phyloP scores from a whole-genome alignment of 2,113 vertebrate genomes.

The Mungos mungo region DNA sequence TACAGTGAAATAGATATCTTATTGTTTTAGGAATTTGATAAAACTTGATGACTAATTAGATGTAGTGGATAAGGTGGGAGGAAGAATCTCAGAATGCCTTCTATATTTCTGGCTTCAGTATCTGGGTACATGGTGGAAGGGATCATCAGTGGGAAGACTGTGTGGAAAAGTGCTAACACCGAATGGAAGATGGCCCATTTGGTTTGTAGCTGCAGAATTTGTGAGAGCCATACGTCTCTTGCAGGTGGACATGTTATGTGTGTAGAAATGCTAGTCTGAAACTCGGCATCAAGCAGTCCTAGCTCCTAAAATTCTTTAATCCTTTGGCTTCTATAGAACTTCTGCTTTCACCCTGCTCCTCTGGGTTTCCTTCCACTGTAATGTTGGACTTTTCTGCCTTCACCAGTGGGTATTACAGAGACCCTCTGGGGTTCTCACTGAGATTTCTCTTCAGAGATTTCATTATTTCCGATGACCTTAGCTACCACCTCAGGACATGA shows the following conservation, averaged over 20 bases:
- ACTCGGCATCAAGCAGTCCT: background rate
- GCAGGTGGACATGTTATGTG: background rate
- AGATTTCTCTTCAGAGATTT: background rate
- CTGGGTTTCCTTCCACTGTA: background rate
- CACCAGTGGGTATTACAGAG: too few relatives aligned
- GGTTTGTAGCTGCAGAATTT: background rate
- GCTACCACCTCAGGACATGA: background rate
- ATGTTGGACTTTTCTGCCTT: background rate
- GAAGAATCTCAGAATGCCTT: background rate
- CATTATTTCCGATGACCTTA: background rate
- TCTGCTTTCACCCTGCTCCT: too few relatives aligned
- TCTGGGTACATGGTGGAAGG: background rate
- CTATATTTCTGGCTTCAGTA: background rate
- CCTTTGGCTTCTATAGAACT: background rate
- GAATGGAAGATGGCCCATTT: background rate
- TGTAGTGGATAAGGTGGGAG: background rate
- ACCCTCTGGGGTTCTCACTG: background rate
- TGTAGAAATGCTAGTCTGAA: background rate
- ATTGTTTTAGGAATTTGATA: constrained; percentile 19
- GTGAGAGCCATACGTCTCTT: background rate
- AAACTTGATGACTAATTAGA: background rate
- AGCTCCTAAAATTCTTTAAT: background rate
- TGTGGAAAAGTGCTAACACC: background rate
- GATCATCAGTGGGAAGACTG: background rate
- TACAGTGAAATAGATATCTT: background rate